These are phyloP conservation scores for Netelia inedita DNA, from an alignment of 2,888 invertebrate genomes.

Conservation along the genomic window DNA sequence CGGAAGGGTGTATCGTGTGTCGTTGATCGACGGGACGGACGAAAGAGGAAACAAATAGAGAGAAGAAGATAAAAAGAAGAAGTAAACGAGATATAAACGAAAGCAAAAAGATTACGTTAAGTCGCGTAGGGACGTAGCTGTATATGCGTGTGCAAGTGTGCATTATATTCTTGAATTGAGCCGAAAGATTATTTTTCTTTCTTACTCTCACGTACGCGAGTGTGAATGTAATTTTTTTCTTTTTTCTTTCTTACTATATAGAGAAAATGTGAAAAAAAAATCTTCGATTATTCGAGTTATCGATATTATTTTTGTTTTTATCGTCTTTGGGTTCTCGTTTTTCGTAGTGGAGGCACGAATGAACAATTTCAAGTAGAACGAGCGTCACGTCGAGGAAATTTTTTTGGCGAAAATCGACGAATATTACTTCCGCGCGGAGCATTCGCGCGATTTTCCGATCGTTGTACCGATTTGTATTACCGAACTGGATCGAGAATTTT, in stretches of 20 bases:
- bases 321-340: neutral
- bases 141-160: constrained; percentile 26
- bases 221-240: constrained; percentile 47
- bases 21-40: constrained; percentile 69
- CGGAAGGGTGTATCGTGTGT: constrained; percentile 61
- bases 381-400: constrained; percentile 10
- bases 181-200: constrained; percentile 31
- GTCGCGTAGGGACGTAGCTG: constrained; percentile 43
- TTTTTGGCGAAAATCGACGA: neutral
- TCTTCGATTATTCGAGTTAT: constrained; percentile 54
- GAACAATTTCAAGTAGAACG: constrained; percentile 36
- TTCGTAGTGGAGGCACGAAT: constrained; percentile 52
- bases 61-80: constrained; percentile 46
- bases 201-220: constrained; percentile 11
- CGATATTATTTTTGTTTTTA: constrained; percentile 27
- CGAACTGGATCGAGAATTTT: constrained; percentile 3
- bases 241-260: neutral
- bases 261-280: constrained; percentile 48
- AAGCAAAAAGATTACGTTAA: constrained; percentile 32
- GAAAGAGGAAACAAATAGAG: constrained; percentile 49
- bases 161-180: constrained; percentile 25
- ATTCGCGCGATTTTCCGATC: constrained; percentile 56
- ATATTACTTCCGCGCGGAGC: constrained; percentile 34
- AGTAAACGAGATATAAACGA: too few species aligned
- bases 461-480: constrained; percentile 22